phyloP scores from a whole-genome alignment of 2,888 invertebrate genomes.

The Eupithecia exiguata region DNA sequence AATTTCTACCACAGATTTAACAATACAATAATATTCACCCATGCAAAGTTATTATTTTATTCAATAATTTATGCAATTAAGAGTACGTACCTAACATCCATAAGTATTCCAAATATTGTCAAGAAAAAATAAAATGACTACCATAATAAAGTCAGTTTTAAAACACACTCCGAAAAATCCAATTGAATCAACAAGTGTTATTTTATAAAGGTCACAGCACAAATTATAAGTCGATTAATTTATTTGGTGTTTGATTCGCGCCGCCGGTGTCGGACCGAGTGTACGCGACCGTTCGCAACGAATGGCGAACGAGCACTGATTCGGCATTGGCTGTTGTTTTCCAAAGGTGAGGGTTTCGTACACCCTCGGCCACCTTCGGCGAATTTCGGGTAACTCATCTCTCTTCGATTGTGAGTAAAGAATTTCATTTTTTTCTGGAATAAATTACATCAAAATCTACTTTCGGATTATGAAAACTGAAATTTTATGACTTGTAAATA shows the following conservation, averaged over 20 bases:
- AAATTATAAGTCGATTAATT: constrained; percentile 63
- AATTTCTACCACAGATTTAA: not conserved
- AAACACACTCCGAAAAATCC: constrained; percentile 40
- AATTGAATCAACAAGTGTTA: constrained; percentile 59
- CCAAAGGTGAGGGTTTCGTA: constrained; percentile 80
- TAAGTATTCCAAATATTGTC: constrained; percentile 21
- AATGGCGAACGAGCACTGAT: constrained; percentile 73
- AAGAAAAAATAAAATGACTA: not conserved
- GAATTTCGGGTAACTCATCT: constrained; percentile 70
- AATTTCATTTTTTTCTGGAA: constrained; percentile 71
- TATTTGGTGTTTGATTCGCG: constrained; percentile 58
- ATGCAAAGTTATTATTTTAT: not conserved
- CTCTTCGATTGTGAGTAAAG: constrained; percentile 75
- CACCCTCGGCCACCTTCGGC: constrained; percentile 68
- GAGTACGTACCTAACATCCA: constrained; percentile 38
- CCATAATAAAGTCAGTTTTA: constrained; percentile 13
- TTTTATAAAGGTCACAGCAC: constrained; percentile 62
- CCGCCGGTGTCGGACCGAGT: constrained; percentile 48
- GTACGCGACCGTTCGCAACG: constrained; percentile 61
- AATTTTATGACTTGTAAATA: not conserved
- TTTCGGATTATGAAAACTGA: not conserved
- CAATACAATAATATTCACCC: not conserved
- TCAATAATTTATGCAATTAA: not conserved
- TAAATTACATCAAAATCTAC: constrained; percentile 37
- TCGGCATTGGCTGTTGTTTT: constrained; percentile 78